phyloP scores from a whole-genome alignment of 2,888 invertebrate species.

The Theretra japonica region DNA sequence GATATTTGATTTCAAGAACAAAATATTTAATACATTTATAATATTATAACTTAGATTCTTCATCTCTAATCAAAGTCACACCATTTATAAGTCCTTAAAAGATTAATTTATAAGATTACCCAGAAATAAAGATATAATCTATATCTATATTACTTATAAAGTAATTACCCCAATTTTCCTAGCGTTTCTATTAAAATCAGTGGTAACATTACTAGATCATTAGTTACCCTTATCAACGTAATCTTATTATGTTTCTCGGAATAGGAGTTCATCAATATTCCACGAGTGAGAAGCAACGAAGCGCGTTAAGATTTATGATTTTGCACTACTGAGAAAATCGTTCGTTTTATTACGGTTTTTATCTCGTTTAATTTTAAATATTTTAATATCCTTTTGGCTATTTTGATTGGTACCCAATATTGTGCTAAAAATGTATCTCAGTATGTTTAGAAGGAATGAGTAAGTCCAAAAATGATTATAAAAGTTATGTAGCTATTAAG shows the following conservation, averaged over 20 bases:
- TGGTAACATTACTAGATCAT: neutral
- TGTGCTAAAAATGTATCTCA: too few species aligned
- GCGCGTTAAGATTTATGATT: slow-evolving; percentile 21
- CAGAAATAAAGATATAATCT: too few species aligned
- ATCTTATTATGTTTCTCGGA: slow-evolving; percentile 22
- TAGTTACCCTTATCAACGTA: slow-evolving; percentile 17
- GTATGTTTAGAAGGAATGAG: too few species aligned
- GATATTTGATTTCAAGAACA: too few species aligned
- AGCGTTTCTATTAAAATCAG: neutral
- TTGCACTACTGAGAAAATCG: slow-evolving; percentile 5
- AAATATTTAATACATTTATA: too few species aligned
- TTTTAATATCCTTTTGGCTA: neutral
- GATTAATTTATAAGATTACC: too few species aligned
- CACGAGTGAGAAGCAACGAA: neutral
- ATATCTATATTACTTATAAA: neutral
- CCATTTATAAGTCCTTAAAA: too few species aligned
- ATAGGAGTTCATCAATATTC: slow-evolving; percentile 22
- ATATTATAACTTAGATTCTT: too few species aligned
- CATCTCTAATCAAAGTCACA: too few species aligned
- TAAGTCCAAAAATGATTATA: too few species aligned
- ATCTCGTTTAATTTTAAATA: neutral
- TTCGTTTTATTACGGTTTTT: neutral
- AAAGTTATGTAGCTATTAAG: too few species aligned
- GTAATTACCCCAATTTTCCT: neutral
- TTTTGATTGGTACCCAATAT: too few species aligned